Conservation (phyloP, 2,113 vertebrate species). For the Passer domesticus region DNA sequence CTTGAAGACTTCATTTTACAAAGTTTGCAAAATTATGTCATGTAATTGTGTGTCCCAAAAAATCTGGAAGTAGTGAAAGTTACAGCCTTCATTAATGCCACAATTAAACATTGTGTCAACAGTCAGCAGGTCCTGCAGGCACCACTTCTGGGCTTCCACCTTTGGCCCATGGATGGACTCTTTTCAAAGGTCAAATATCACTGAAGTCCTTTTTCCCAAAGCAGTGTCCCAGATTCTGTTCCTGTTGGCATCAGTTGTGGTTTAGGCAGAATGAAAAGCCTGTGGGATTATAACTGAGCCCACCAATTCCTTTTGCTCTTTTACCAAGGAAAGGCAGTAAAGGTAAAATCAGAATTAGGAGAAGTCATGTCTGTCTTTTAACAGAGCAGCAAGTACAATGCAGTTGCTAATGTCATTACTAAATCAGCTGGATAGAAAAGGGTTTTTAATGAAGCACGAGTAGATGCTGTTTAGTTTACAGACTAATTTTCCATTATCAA, state of each 20-base stretch:
- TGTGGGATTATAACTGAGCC: not conserved
- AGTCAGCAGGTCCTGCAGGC: not conserved
- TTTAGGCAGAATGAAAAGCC: not conserved
- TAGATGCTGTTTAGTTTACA: conserved; percentile 4
- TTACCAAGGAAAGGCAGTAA: not conserved
- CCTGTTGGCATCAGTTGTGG: not conserved
- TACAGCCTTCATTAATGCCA: not conserved
- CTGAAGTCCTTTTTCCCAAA: not conserved
- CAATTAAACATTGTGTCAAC: not conserved
- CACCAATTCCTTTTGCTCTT: not conserved
- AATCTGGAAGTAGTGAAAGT: not conserved
- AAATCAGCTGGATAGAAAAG: not conserved
- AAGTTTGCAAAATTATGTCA: not conserved
- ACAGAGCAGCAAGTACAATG: not conserved
- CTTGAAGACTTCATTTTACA: not conserved
- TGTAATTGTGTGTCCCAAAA: not conserved
- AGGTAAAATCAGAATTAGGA: not conserved
- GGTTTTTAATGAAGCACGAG: conserved; percentile 16
- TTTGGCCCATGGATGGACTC: not conserved
- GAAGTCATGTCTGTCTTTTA: not conserved
- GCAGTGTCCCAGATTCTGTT: not conserved
- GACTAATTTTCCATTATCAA: conserved; percentile 14
- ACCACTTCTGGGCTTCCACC: not conserved
- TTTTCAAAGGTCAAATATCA: not conserved
- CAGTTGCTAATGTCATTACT: not conserved